Percentiles rank a stretch among this genome's conserved stretches.
These are phyloP conservation scores for Panopea generosa DNA, from an alignment of 2,888 invertebrate genomes.

Conservation along the genomic window DNA sequence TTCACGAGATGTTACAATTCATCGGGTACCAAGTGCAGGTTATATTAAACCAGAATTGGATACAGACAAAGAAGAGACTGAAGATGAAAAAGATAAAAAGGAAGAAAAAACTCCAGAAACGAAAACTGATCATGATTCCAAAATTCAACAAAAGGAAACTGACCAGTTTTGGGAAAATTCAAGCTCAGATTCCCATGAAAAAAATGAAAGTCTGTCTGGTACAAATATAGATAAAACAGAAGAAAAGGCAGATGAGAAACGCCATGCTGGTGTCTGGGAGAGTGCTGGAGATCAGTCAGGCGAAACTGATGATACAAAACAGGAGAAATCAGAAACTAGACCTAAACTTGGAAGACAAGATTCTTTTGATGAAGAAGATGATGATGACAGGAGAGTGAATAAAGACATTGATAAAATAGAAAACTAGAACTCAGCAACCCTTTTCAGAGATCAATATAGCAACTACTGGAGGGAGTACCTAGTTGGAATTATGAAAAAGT, in stretches of 20 bases:
- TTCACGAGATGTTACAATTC: slow-evolving; percentile 26
- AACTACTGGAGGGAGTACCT: no score
- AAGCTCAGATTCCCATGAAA: background rate
- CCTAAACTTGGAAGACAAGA: slow-evolving; percentile 39
- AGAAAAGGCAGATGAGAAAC: slow-evolving; percentile 7
- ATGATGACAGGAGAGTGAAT: slow-evolving; percentile 53
- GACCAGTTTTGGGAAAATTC: slow-evolving; percentile 4
- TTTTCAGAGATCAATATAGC: no score
- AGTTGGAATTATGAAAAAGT: no score
- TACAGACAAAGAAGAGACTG: slow-evolving; percentile 11
- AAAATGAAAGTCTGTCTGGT: background rate
- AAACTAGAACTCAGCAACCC: slow-evolving; percentile 35
- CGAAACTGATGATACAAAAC: slow-evolving; percentile 9
- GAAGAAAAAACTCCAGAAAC: slow-evolving; percentile 1
- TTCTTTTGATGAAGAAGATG: slow-evolving; percentile 55
- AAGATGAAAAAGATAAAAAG: slow-evolving; percentile 9
- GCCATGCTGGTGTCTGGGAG: slow-evolving; percentile 1
- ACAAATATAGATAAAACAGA: background rate
- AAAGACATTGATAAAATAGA: slow-evolving; percentile 66
- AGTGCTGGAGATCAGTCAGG: slow-evolving; percentile 11
- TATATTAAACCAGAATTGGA: slow-evolving; percentile 1
- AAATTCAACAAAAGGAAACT: background rate
- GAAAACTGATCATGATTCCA: no score
- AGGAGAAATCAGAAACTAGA: slow-evolving; percentile 9
- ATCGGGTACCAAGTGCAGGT: slow-evolving; percentile 42